These are phyloP conservation scores for Adelognathus sp. DNA, from an alignment of 2,888 invertebrate species.

Conservation along the genomic window DNA sequence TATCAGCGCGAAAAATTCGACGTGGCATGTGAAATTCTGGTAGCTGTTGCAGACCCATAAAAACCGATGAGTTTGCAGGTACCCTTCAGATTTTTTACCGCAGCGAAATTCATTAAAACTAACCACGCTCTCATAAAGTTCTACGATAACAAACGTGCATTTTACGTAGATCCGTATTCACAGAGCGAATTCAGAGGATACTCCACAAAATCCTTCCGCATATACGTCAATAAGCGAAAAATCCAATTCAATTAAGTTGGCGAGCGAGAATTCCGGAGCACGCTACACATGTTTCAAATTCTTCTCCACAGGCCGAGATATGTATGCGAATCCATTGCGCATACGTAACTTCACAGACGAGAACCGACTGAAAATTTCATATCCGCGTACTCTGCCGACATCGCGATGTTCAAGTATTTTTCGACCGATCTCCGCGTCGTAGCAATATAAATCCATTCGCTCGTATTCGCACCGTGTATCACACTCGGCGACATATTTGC, in stretches of 20 bases:
- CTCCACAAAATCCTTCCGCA: background rate
- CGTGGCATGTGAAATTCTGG: too few species aligned
- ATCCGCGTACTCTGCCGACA: background rate
- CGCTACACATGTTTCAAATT: too few species aligned
- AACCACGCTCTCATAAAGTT: too few species aligned
- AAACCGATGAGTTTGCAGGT: too few species aligned
- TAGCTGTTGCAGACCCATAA: too few species aligned
- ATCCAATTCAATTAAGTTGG: background rate
- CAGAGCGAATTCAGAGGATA: background rate
- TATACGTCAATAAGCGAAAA: background rate
- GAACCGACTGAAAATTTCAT: too few species aligned
- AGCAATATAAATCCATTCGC: background rate
- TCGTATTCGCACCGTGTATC: background rate
- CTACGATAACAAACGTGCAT: too few species aligned
- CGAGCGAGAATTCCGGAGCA: background rate
- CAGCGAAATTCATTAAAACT: too few species aligned
- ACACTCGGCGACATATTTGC: constrained; percentile 23
- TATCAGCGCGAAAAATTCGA: too few species aligned
- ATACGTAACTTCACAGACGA: too few species aligned
- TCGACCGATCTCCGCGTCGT: background rate
- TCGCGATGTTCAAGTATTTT: background rate
- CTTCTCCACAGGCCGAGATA: too few species aligned
- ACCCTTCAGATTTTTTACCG: too few species aligned
- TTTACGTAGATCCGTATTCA: background rate
- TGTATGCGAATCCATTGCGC: background rate